phyloP scores from a whole-genome alignment of 2,113 vertebrate species.

The Scortum barcoo region DNA sequence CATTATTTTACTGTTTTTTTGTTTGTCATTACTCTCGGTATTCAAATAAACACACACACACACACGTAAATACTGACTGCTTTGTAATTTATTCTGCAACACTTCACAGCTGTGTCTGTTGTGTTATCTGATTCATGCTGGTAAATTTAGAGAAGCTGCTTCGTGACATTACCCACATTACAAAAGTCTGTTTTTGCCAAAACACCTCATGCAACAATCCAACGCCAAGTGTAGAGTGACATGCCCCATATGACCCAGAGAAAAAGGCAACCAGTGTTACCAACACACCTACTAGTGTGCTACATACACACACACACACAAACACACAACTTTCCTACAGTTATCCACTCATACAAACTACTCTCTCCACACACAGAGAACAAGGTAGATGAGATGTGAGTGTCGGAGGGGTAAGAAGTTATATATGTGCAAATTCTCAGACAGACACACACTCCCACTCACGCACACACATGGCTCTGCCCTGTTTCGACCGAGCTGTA shows the following conservation, averaged over 20 bases:
- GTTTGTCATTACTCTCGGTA: background rate
- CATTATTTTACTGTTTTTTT: background rate
- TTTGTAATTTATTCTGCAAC: background rate
- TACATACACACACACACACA: constrained; percentile 30
- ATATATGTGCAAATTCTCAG: constrained; percentile 65
- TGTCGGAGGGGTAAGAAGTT: constrained; percentile 30
- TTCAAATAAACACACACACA: background rate
- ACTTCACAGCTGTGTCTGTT: background rate
- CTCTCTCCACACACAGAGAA: constrained; percentile 26
- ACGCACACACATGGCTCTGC: constrained; percentile 29
- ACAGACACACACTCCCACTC: constrained; percentile 25
- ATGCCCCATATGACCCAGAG: constrained; percentile 21
- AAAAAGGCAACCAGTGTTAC: background rate
- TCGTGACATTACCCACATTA: constrained; percentile 1
- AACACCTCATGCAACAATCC: constrained; percentile 41
- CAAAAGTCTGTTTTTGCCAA: constrained; percentile 32
- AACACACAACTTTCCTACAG: constrained; percentile 13
- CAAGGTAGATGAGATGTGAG: constrained; percentile 38
- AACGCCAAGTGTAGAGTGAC: constrained; percentile 32
- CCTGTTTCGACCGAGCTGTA: constrained; percentile 44
- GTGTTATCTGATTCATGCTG: background rate
- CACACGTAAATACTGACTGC: background rate
- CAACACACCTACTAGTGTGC: constrained; percentile 24
- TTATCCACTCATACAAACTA: constrained; percentile 45
- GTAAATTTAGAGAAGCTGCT: constrained; percentile 1